Conservation (phyloP, 1,140 invertebrate species). For the Bombus picipes region DNA sequence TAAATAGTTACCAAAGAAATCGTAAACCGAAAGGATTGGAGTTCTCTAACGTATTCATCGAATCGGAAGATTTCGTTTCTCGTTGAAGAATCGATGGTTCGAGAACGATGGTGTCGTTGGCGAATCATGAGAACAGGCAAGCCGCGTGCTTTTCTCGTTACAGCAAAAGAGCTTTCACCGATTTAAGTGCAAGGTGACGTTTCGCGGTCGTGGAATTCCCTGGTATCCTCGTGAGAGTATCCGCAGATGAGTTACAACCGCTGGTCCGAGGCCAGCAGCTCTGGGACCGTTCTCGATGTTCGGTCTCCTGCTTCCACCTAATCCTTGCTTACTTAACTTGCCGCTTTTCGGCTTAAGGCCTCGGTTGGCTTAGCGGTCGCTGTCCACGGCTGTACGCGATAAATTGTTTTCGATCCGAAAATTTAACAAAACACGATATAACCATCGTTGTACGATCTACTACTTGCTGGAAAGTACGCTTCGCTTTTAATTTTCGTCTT, state of each 20-base stretch:
- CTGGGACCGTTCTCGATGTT: background rate
- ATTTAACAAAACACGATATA: background rate
- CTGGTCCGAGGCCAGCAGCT: conserved; percentile 28
- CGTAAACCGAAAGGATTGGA: background rate
- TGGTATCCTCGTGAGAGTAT: conserved; percentile 76
- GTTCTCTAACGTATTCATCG: background rate
- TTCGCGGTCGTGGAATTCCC: conserved; percentile 70
- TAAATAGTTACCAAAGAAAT: background rate
- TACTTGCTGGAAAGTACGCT: background rate
- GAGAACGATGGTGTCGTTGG: background rate
- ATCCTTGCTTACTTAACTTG: conserved; percentile 81
- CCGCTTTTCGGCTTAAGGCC: conserved; percentile 78
- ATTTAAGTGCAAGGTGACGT: conserved; percentile 76
- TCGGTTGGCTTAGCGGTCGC: conserved; percentile 75
- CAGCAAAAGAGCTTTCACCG: conserved; percentile 63
- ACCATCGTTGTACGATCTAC: background rate
- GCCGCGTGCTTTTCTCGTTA: conserved; percentile 63
- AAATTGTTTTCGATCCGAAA: conserved; percentile 47
- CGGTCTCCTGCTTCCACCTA: conserved; percentile 62
- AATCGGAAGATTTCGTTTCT: background rate
- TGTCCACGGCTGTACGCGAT: conserved; percentile 50
- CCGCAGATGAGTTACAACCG: conserved; percentile 71
- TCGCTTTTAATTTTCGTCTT: too few relatives aligned
- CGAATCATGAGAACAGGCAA: conserved; percentile 56
- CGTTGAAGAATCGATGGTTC: conserved; percentile 34